Percentiles rank a stretch among this genome's conserved stretches.
These are phyloP conservation scores for Ia io DNA, from an alignment of 2,113 vertebrate species.

Conservation along the genomic window DNA sequence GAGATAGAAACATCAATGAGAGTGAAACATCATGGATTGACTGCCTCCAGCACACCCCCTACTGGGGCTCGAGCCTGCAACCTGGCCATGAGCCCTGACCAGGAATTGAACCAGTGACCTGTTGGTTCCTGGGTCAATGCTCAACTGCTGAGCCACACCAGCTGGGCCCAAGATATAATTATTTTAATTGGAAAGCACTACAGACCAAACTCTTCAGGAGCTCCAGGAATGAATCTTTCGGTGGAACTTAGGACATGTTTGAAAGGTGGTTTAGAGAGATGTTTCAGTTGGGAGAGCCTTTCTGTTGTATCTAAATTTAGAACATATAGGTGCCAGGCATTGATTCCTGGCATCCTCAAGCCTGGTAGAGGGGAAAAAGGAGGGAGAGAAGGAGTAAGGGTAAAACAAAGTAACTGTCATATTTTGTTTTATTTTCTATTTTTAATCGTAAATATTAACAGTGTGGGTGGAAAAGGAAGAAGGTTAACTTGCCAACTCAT, in stretches of 20 bases:
- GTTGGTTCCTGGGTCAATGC: background rate
- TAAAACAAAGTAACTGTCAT: background rate
- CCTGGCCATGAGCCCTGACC: background rate
- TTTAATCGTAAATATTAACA: background rate
- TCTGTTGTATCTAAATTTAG: background rate
- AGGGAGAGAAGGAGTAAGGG: background rate
- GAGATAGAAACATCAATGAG: background rate
- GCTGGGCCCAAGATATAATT: background rate
- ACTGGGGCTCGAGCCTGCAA: background rate
- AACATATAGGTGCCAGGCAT: background rate
- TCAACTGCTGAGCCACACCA: background rate
- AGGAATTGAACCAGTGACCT: background rate
- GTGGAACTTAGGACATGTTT: background rate
- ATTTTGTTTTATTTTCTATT: background rate
- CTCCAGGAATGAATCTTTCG: background rate
- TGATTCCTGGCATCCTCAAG: background rate
- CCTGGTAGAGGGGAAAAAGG: background rate
- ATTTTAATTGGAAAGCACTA: background rate
- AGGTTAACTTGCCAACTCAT: background rate
- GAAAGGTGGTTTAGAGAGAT: background rate
- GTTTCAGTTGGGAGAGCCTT: background rate
- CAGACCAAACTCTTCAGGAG: background rate
- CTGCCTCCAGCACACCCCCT: background rate
- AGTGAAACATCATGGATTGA: background rate
- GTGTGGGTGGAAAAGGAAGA: background rate